Evolutionary conservation across 35 echinoderm and acorn worm species (phyloP), one percentile per base, ranked within the genome.

Genomic region (Lytechinus variegatus): DNA sequence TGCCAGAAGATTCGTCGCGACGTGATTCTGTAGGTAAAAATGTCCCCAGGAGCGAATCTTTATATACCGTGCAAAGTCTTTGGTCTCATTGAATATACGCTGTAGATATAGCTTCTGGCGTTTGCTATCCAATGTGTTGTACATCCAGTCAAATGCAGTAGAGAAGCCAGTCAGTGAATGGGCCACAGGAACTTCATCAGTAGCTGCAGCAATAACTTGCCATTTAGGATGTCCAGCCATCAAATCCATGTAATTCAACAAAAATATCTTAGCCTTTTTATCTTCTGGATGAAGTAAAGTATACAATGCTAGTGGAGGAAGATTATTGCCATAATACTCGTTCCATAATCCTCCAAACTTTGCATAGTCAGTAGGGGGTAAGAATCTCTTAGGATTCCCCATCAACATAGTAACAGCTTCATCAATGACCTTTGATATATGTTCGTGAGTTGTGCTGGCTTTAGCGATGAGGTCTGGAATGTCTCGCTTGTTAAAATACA

Each of bases 11-110:
- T 99, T 99, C 10, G 98, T 96, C 4, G 98, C 98, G 12, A 99
- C 98, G 93, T 99, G 98, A 96, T 99, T 99, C 96, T 99, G 98
- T 29, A 99, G 27, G 56, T 98, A 98, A 86, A 98, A 97, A 33
- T 92, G 92, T 9, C 98, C 98, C 98, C 98, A 99, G 1, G 97
- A 87, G 29, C 98, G 94, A 56, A 92, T 79, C 72, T 92, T 96
- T 10, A 95, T 87, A 89, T 86, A 97, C 9, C 87, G 52, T 27
- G 95, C 61, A 97, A 99, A 98, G 16, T 97, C 98, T 79, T 96
- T 97, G 53, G 98, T 99, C 52, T 97, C 97, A 44, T 97, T 96
- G 14, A 96, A 93, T 79, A 99, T 99, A 54, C 97, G 94, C 5
- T 96, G 71, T 13, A 98, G 91, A 72, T 98, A 99, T 4, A 88